These are phyloP conservation scores for Diplolepis rosae DNA, from an alignment of 2,888 invertebrate genomes.

Conservation along the genomic window DNA sequence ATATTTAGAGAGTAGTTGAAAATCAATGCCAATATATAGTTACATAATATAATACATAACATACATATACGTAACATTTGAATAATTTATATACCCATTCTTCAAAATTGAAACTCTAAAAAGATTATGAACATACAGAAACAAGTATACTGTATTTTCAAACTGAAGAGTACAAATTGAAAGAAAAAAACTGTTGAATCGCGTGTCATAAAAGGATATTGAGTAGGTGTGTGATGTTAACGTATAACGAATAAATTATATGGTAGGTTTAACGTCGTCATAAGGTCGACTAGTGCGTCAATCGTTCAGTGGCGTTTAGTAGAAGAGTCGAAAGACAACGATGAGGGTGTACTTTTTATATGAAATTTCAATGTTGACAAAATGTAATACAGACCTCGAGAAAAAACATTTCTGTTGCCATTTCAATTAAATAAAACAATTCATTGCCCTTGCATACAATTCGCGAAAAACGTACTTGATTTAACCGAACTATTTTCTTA, in stretches of 20 bases:
- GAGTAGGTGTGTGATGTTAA: background rate
- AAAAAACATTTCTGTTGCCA: background rate
- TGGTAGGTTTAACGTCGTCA: slow-evolving; percentile 22
- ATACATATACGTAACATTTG: no score
- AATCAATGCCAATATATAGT: no score
- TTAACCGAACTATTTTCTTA: no score
- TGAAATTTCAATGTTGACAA: background rate
- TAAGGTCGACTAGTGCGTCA: slow-evolving; percentile 16
- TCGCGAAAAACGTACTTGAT: no score
- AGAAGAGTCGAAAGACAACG: background rate
- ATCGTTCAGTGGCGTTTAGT: slow-evolving; percentile 22
- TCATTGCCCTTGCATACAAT: no score
- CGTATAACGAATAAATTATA: slow-evolving; percentile 20
- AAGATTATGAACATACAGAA: no score
- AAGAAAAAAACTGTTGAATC: background rate
- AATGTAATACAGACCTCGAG: background rate
- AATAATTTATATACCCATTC: no score
- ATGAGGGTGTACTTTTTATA: background rate
- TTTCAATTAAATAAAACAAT: background rate
- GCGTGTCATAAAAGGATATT: background rate
- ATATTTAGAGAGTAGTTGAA: no score
- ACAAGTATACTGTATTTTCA: background rate
- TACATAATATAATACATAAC: no score
- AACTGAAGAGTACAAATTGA: background rate
- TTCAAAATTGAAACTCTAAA: no score